Evolutionary conservation across 2,797 vertebrate genomes (phyloP), one percentile per base, ranked within the genome.

Genomic region (Arrhamphus sclerolepis): DNA sequence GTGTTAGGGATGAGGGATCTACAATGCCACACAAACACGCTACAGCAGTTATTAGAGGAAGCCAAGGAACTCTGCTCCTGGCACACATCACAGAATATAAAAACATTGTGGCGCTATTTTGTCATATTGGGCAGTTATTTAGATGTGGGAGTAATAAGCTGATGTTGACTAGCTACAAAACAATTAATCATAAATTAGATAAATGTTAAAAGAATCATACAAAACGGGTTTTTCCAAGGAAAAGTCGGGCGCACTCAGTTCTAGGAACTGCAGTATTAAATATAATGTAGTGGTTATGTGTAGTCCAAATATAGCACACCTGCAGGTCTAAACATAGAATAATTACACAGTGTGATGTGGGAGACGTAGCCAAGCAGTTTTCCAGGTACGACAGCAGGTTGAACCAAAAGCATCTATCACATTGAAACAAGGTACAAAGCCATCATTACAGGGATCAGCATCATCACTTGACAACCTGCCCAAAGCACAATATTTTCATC

Each of bases 401-500:
- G 29, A 56, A 69, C 74, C 75, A 71, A 77, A 83, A 76, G 74
- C 70, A 44, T 57, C 48, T 75, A 84, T 78, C 67, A 78, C 52
- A 76, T 84, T 22, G 64, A 68, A 70, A 66, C 56, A 31, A 55
- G 41, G 14, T 20, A 51, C 56, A 81, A 73, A 76, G 74, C 70
- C 41, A 19, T 83, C 70, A 88, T 87, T 83, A 87, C 38, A 46
- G 40, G 76, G 75, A 83, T 88, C 58, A 75, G 56, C 31, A 2
- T 28, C 46, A 62, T 64, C 61, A 72, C 47, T 62, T 14, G 5
- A 62, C 62, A 77, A 61, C 58, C 64, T 34, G 60, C 29, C 1
- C 3, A 48, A 48, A n/a, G 63, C 81, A 87, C 47, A 79, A 85
- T 87, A 86, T 89, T 89, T 86, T 83, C 63, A 39, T 4, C 20